phyloP scores from a whole-genome alignment of 2,797 vertebrate genomes.

The Anableps anableps region DNA sequence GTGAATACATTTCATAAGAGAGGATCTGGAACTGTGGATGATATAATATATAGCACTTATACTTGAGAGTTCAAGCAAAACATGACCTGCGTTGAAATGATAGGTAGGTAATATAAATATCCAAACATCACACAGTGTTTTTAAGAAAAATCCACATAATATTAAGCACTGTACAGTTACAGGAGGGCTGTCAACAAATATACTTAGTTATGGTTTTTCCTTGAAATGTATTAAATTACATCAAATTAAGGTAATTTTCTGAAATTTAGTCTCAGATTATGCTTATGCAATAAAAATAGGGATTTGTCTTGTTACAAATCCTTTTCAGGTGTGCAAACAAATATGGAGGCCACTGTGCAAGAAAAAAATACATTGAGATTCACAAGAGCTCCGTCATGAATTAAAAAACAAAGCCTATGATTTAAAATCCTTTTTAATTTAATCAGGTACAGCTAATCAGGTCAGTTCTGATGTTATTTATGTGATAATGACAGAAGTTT shows the following conservation, averaged over 20 bases:
- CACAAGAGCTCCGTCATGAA: neutral
- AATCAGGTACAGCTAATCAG: too few relatives aligned
- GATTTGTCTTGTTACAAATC: neutral
- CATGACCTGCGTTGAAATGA: too few relatives aligned
- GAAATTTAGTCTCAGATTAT: neutral
- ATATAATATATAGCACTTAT: too few relatives aligned
- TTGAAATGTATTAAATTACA: neutral
- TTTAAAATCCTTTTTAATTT: too few relatives aligned
- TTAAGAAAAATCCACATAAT: too few relatives aligned
- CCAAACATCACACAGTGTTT: too few relatives aligned
- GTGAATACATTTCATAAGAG: too few relatives aligned
- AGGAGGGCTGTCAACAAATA: neutral
- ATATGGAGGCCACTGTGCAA: neutral
- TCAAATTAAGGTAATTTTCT: neutral
- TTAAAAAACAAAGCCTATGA: neutral
- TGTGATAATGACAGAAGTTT: slow-evolving; percentile 32
- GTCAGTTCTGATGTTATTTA: slow-evolving; percentile 45
- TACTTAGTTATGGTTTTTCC: neutral
- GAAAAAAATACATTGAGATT: neutral
- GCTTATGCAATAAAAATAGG: neutral
- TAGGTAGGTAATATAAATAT: too few relatives aligned
- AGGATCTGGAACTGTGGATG: too few relatives aligned
- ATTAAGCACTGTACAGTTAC: neutral
- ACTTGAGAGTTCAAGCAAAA: too few relatives aligned
- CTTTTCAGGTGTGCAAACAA: neutral